Evolutionary conservation across 2,888 invertebrate genomes (phyloP).

Genomic region (Actias luna): DNA sequence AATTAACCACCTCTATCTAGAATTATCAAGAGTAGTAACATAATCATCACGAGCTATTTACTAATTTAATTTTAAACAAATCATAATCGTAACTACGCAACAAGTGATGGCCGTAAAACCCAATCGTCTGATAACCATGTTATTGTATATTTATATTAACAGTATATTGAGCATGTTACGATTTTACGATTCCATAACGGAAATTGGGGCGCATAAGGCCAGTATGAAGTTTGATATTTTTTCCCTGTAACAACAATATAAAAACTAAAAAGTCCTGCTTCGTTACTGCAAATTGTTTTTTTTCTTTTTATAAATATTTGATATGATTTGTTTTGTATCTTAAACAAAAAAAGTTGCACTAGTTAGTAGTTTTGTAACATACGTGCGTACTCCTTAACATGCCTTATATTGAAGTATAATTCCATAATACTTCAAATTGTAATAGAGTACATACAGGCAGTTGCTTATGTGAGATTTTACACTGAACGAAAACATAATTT

Average conservation of each 20-base stretch:
- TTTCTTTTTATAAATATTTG: too few relatives aligned
- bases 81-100: constrained; percentile 33
- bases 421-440: too few relatives aligned
- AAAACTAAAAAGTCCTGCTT: too few relatives aligned
- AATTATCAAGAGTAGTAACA: neutral
- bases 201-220: constrained; percentile 29
- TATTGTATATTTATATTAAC: constrained; percentile 46
- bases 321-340: neutral
- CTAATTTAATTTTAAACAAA: constrained; percentile 25
- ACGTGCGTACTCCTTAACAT: neutral
- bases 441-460: too few relatives aligned
- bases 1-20: neutral
- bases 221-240: neutral
- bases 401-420: too few relatives aligned
- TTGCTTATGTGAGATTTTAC: too few relatives aligned
- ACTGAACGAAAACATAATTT: too few relatives aligned
- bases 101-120: constrained; percentile 37
- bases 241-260: neutral
- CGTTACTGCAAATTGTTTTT: too few relatives aligned
- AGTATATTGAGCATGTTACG: constrained; percentile 38
- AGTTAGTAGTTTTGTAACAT: neutral
- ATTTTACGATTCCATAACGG: constrained; percentile 44
- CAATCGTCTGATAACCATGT: constrained; percentile 49
- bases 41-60: constrained; percentile 7
- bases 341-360: neutral